Conservation (phyloP, 2,888 invertebrate genomes). For the Drosophila merina region DNA sequence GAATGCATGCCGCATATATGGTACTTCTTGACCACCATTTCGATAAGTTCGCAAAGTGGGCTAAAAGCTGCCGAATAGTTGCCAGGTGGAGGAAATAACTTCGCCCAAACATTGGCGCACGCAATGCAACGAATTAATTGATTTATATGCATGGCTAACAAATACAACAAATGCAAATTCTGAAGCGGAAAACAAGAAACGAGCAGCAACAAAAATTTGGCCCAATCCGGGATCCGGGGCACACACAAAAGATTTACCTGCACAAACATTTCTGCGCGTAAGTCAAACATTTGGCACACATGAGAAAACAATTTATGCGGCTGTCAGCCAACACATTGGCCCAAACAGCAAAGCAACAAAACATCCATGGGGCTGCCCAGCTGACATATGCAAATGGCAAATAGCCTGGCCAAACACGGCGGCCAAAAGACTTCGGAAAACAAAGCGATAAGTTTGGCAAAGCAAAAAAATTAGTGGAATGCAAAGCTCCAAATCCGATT, state of each 20-base stretch:
- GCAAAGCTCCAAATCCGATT: constrained; percentile 23
- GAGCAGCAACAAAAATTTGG: neutral
- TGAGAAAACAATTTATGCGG: constrained; percentile 73
- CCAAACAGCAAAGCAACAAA: constrained; percentile 24
- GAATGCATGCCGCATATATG: neutral
- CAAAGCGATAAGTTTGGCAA: constrained; percentile 31
- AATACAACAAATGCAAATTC: constrained; percentile 31
- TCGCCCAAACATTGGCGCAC: constrained; percentile 14
- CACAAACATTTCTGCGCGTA: constrained; percentile 65
- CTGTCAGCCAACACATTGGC: constrained; percentile 50
- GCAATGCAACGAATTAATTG: constrained; percentile 59
- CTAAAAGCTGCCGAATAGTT: constrained; percentile 14
- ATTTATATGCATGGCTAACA: constrained; percentile 68
- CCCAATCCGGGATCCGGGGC: constrained; percentile 32
- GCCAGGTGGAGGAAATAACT: constrained; percentile 44
- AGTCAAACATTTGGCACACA: constrained; percentile 76
- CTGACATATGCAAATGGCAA: constrained; percentile 70
- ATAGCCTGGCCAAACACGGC: constrained; percentile 13
- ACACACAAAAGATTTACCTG: constrained; percentile 58
- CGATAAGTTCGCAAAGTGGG: constrained; percentile 15
- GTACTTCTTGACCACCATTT: constrained; percentile 4
- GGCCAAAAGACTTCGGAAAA: constrained; percentile 27
- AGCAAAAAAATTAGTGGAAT: constrained; percentile 19
- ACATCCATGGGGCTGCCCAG: constrained; percentile 53
- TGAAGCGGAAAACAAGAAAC: constrained; percentile 17